Evolutionary conservation across 2,888 invertebrate species (phyloP), one percentile per base, ranked within the genome.

Genomic region (Chrysolina americana): DNA sequence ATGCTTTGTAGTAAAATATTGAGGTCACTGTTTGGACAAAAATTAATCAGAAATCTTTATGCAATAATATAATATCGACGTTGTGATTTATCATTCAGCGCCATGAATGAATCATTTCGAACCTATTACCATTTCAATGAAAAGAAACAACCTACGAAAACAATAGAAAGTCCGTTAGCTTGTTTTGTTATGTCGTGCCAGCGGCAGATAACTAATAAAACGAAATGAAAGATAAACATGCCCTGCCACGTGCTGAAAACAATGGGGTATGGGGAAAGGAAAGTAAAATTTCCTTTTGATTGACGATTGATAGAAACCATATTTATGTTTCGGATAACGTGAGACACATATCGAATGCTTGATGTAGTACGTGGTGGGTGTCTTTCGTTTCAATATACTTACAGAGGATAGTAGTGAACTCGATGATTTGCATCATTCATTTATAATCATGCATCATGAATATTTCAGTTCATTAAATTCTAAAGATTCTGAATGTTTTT

Each of bases 181-280:
- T 28, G 62, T 48, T 69, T 50, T 59, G 59, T 59, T 59, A n/a
- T 62, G 70, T 50, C 68, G 28, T 72, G 74, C 70, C 48, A 56
- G 64, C 15, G 23, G 68, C 36, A 74, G 76, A 74, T 72, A 76
- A 65, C 71, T 56, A 76, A 74, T 75, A 63, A 75, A 75, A 71
- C 36, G 50, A 65, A 69, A 70, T 68, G 65, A 48, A 74, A 74
- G 50, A 70, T 73, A 75, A 75, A 76, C 72, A 72, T 65, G 70
- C 23, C 59, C 65, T 64, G 79, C 75, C 79, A 79, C 79, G 79
- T 77, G 78, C 77, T 68, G 44, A 28, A 69, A 76, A 78, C 75
- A 79, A 78, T 74, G 19, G 68, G 36, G 36, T 41, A 19, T 68
- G 10, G 41, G 19, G 21, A 41, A 19, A 68, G 11, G 53, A 53